phyloP scores from a whole-genome alignment of 2,888 invertebrate genomes.

The Hirudinaria manillensis region DNA sequence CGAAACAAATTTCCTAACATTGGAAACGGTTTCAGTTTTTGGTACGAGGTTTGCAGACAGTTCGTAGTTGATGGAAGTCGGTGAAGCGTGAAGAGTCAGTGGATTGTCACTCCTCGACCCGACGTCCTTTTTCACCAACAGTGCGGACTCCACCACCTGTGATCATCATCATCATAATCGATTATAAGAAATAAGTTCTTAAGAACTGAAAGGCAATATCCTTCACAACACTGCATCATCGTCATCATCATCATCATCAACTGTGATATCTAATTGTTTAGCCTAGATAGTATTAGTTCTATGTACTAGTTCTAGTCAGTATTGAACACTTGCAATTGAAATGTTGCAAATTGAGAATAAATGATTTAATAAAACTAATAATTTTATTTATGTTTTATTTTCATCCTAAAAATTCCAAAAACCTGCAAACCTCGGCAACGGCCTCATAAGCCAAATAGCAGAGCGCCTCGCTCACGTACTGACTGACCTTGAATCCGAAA shows the following conservation, averaged over 20 bases:
- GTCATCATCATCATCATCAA: too few species aligned
- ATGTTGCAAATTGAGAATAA: background rate
- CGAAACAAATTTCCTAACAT: too few species aligned
- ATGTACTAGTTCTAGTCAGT: too few species aligned
- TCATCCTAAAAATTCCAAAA: background rate
- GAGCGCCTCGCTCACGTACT: conserved; percentile 68
- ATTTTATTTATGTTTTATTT: too few species aligned
- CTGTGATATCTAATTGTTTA: too few species aligned
- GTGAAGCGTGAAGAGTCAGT: conserved; percentile 44
- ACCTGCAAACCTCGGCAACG: conserved; percentile 64
- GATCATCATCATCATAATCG: background rate
- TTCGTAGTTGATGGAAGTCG: conserved; percentile 43
- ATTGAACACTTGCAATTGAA: too few species aligned
- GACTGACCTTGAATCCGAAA: conserved; percentile 51
- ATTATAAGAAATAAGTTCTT: background rate
- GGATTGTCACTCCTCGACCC: conserved; percentile 45
- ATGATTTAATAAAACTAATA: background rate
- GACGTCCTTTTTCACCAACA: conserved; percentile 70
- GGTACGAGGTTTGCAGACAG: conserved; percentile 8
- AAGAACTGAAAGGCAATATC: background rate
- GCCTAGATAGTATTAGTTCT: too few species aligned
- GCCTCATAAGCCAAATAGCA: conserved; percentile 83
- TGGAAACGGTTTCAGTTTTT: too few species aligned
- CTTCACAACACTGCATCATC: too few species aligned
- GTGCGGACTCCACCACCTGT: conserved; percentile 71